phyloP scores from a whole-genome alignment of 2,888 invertebrate species.

The Myathropa florea region DNA sequence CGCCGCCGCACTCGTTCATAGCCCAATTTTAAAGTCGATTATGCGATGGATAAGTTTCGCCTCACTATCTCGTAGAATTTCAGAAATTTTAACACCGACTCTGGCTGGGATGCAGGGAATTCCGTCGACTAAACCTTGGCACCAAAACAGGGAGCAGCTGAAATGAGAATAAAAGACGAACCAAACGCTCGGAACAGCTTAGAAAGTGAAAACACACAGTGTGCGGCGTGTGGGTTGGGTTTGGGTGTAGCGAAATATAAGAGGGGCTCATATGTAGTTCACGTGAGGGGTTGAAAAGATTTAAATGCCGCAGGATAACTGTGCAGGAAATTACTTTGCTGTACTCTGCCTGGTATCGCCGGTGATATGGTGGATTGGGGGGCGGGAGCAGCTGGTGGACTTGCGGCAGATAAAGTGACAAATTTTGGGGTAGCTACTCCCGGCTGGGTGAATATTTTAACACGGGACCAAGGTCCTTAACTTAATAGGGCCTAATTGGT shows the following conservation, averaged over 20 bases:
- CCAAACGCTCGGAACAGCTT: conserved; percentile 35
- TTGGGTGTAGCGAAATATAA: conserved; percentile 10
- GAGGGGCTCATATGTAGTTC: conserved; percentile 3
- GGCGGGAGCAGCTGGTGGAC: conserved; percentile 1
- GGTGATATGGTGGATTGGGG: too few relatives aligned
- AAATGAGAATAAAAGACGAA: conserved; percentile 34
- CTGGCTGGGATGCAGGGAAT: conserved; percentile 18
- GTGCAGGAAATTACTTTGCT: conserved; percentile 55
- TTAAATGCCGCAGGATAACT: conserved; percentile 64
- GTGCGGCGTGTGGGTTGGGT: neutral
- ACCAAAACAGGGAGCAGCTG: conserved; percentile 14
- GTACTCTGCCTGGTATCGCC: neutral
- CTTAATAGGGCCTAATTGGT: conserved; percentile 56
- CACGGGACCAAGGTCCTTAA: conserved; percentile 39
- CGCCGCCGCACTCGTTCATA: neutral
- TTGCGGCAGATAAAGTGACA: conserved; percentile 34
- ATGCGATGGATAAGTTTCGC: conserved; percentile 26
- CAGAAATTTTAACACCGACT: conserved; percentile 43
- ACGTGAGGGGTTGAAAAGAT: conserved; percentile 27
- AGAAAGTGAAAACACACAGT: conserved; percentile 54
- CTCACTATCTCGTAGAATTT: conserved; percentile 10
- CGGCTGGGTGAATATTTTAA: too few relatives aligned
- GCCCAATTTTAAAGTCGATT: conserved; percentile 51
- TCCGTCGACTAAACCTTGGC: conserved; percentile 1
- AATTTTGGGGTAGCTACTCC: conserved; percentile 14